Evolutionary conservation across 2,797 vertebrate genomes (phyloP).

Genomic region (Neostethus bicornis): DNA sequence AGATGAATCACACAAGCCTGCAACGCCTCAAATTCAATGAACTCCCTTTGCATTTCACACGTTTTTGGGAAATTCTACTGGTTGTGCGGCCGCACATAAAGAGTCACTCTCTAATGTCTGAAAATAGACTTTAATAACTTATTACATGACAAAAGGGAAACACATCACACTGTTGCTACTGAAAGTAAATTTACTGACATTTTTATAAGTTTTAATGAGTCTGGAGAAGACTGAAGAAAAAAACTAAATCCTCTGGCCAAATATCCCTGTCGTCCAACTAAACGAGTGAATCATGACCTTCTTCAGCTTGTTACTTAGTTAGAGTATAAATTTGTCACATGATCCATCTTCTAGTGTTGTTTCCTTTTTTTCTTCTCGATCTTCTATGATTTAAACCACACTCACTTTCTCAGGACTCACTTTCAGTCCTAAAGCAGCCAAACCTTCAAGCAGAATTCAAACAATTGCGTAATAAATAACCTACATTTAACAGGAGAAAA

Average conservation of each 20-base stretch:
- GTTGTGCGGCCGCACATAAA: background rate
- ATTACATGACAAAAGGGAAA: background rate
- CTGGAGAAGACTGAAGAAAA: background rate
- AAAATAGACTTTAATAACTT: background rate
- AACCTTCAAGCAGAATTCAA: background rate
- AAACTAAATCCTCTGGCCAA: background rate
- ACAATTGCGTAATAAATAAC: background rate
- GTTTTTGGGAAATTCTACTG: constrained; percentile 24
- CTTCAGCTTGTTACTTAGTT: background rate
- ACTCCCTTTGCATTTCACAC: constrained; percentile 35
- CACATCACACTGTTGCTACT: no score
- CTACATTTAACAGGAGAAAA: background rate
- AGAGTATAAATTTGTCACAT: background rate
- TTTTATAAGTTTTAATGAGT: no score
- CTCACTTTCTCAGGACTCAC: no score
- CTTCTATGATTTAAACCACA: background rate
- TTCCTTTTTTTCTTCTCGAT: background rate
- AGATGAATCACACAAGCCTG: constrained; percentile 18
- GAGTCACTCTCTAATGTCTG: background rate
- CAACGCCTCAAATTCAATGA: constrained; percentile 30
- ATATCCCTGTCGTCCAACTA: background rate
- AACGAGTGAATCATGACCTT: background rate
- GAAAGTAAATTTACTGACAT: no score
- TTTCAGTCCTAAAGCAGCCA: background rate
- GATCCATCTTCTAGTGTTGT: background rate